Evolutionary conservation across 1,140 invertebrate species (phyloP).

Genomic region (Epicauta chinensis): DNA sequence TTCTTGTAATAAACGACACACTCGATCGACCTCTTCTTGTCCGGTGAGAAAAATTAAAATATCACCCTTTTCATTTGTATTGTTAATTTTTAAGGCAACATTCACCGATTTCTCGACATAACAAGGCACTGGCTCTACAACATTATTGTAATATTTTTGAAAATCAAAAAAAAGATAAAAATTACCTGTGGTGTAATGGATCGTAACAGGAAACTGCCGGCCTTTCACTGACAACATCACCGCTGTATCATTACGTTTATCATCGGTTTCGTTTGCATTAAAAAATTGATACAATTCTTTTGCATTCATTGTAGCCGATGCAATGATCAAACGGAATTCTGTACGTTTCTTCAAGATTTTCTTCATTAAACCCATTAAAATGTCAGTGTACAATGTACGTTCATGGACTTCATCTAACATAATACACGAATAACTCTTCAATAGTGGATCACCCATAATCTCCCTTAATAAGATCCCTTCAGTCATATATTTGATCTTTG

Average conservation of each 20-base stretch:
- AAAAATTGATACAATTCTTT: conserved; percentile 84
- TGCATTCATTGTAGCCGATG: conserved; percentile 94
- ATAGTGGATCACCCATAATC: conserved; percentile 90
- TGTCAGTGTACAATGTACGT: conserved; percentile 86
- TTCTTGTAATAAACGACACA: conserved; percentile 59
- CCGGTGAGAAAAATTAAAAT: conserved; percentile 93
- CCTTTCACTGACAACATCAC: conserved; percentile 86
- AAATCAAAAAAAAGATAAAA: conserved; percentile 6
- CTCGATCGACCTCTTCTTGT: conserved; percentile 82
- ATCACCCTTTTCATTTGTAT: conserved; percentile 75
- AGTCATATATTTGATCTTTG: conserved; percentile 93
- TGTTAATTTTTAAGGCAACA: conserved; percentile 84
- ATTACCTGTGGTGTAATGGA: conserved; percentile 73
- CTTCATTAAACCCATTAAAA: conserved; percentile 89
- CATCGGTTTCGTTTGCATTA: conserved; percentile 59
- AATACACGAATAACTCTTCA: conserved; percentile 83
- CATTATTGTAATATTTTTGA: background rate
- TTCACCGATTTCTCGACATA: conserved; percentile 86
- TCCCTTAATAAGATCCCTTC: conserved; percentile 92
- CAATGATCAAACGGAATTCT: conserved; percentile 79
- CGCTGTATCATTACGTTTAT: conserved; percentile 59
- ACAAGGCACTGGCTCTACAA: conserved; percentile 77
- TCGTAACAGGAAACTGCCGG: conserved; percentile 78
- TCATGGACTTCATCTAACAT: conserved; percentile 98
- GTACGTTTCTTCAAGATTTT: conserved; percentile 87